These are phyloP conservation scores for Sisyra nigra DNA, from an alignment of 2,888 invertebrate genomes.

Conservation along the genomic window DNA sequence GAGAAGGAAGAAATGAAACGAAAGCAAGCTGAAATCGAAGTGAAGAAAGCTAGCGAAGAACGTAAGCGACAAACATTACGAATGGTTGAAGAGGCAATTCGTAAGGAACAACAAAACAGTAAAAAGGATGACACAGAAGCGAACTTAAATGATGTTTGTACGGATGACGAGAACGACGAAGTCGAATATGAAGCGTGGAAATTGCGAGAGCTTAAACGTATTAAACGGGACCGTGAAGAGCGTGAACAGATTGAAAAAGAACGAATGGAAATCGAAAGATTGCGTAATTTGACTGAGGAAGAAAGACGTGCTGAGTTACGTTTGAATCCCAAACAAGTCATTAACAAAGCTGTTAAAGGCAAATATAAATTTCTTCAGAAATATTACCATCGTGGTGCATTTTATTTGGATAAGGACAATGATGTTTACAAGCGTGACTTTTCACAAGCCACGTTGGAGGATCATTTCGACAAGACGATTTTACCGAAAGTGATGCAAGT, in stretches of 20 bases:
- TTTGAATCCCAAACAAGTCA: conserved; percentile 79
- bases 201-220: conserved; percentile 83
- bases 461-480: conserved; percentile 98
- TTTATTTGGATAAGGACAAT: conserved; percentile 90
- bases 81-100: conserved; percentile 77
- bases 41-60: conserved; percentile 75
- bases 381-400: conserved; percentile 98
- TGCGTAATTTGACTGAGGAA: conserved; percentile 91
- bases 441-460: conserved; percentile 90
- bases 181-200: conserved; percentile 98
- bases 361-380: conserved; percentile 99
- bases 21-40: conserved; percentile 70
- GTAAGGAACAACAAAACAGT: conserved; percentile 53
- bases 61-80: conserved; percentile 73
- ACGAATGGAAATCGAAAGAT: conserved; percentile 69
- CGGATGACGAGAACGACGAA: conserved; percentile 92
- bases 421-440: conserved; percentile 85
- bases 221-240: conserved; percentile 93
- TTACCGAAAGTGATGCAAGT: conserved; percentile 99
- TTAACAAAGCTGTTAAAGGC: conserved; percentile 90
- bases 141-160: conserved; percentile 70
- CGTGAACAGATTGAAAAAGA: conserved; percentile 84
- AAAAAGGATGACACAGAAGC: conserved; percentile 57
- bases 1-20: conserved; percentile 76
- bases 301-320: conserved; percentile 80